A percentile compares a stretch with the other conserved stretches of the same genome.
phyloP scores from a whole-genome alignment of 2,113 vertebrate genomes.

The Chloebia gouldiae region DNA sequence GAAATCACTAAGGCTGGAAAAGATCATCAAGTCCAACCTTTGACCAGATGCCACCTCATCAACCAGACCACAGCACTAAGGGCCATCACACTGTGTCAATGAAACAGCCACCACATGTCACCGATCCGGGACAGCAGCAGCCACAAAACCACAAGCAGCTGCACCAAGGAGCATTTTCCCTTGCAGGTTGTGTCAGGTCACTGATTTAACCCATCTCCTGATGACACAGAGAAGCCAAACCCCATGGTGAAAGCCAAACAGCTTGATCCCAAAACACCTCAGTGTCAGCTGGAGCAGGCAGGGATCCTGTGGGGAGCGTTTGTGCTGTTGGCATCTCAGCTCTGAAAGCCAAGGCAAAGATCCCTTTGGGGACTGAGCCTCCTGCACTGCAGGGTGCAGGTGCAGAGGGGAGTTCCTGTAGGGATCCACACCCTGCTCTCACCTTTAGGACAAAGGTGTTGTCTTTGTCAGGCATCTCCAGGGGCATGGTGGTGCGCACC shows the following conservation, averaged over 20 bases:
- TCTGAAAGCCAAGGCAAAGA: background rate
- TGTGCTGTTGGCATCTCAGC: background rate
- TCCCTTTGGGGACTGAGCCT: background rate
- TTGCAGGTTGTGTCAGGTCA: background rate
- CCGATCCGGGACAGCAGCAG: background rate
- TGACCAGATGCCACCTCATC: background rate
- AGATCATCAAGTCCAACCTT: background rate
- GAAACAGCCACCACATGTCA: background rate
- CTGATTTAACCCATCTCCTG: background rate
- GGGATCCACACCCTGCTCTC: background rate
- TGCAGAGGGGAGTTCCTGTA: rapidly evolving
- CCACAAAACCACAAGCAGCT: background rate
- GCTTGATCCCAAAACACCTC: background rate
- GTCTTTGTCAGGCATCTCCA: constrained; percentile 99
- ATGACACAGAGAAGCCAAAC: background rate
- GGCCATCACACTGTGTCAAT: background rate
- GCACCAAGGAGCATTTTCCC: background rate
- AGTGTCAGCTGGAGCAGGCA: background rate
- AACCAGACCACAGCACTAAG: background rate
- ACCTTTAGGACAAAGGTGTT: constrained; percentile 99
- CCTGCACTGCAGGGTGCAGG: background rate
- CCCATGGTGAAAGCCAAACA: background rate
- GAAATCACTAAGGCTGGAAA: background rate
- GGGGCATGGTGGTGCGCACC: constrained; percentile 96
- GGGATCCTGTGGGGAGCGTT: background rate